Conservation (phyloP, 2,888 invertebrate species). For the Hydrotaea cyrtoneurina region DNA sequence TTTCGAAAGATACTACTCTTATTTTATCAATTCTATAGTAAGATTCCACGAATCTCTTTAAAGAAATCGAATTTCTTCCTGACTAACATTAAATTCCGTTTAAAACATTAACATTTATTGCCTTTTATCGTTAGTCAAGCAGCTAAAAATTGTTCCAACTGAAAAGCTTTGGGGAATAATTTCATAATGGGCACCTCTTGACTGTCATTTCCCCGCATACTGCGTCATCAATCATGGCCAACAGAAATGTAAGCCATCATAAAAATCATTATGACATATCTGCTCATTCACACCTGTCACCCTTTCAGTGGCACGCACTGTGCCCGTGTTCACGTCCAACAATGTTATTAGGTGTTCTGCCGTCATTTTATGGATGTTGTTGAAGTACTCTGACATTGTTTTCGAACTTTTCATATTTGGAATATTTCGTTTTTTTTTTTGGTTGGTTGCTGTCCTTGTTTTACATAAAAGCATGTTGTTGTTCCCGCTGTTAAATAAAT, state of each 20-base stretch:
- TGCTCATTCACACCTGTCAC: conserved; percentile 16
- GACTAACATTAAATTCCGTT: too few relatives aligned
- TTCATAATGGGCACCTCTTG: too few relatives aligned
- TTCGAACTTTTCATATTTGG: conserved; percentile 18
- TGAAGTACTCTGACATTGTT: conserved; percentile 7
- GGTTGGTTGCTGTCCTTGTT: too few relatives aligned
- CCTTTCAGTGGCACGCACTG: not conserved
- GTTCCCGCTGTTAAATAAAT: conserved; percentile 21
- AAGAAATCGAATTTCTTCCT: too few relatives aligned
- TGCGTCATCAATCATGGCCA: not conserved
- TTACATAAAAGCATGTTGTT: conserved; percentile 22
- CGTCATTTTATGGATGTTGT: not conserved
- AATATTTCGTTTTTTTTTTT: not conserved
- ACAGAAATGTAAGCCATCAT: not conserved
- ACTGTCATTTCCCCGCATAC: too few relatives aligned
- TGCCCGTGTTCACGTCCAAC: not conserved
- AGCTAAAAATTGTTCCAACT: too few relatives aligned
- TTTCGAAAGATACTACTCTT: too few relatives aligned
- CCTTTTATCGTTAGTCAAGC: too few relatives aligned
- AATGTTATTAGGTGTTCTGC: not conserved
- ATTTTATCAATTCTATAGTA: too few relatives aligned
- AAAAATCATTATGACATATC: not conserved
- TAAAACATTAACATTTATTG: too few relatives aligned
- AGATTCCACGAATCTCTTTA: too few relatives aligned
- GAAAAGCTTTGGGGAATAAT: too few relatives aligned